phyloP scores from a whole-genome alignment of 2,888 invertebrate genomes.

The Nysson spinosus region DNA sequence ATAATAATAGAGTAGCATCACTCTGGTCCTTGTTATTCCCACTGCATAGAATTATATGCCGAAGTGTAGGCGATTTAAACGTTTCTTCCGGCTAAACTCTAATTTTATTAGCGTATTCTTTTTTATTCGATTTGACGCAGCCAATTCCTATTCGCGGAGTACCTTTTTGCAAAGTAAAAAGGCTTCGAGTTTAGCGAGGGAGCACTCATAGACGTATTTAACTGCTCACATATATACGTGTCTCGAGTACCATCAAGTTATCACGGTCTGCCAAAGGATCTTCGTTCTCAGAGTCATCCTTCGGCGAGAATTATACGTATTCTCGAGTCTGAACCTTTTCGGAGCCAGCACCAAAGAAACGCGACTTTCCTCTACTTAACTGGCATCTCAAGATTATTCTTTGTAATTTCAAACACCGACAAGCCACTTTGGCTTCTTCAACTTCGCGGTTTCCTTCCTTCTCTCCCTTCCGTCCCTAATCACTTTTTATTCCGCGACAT shows the following conservation, averaged over 20 bases:
- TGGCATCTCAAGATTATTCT: background rate
- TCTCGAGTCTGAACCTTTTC: background rate
- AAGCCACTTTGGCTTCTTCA: no score
- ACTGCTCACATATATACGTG: background rate
- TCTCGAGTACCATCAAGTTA: conserved; percentile 13
- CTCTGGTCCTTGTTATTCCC: no score
- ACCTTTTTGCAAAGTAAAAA: conserved; percentile 3
- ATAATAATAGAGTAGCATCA: no score
- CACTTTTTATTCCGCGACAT: no score
- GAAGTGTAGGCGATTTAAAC: no score
- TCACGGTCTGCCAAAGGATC: conserved; percentile 9
- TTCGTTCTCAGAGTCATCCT: background rate
- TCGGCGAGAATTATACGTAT: conserved; percentile 7
- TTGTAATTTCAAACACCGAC: no score
- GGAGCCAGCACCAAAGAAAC: background rate
- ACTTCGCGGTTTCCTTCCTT: no score
- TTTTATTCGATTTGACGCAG: background rate
- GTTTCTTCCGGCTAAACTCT: background rate
- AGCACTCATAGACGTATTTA: conserved; percentile 5
- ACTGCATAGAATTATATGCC: no score
- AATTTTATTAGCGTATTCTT: background rate
- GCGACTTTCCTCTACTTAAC: background rate
- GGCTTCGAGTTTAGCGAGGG: background rate
- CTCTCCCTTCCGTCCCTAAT: no score
- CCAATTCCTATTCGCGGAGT: background rate